Percentiles rank a stretch among this genome's conserved stretches.
Evolutionary conservation across 2,113 vertebrate genomes (phyloP).

Genomic region (Globicephala melas): DNA sequence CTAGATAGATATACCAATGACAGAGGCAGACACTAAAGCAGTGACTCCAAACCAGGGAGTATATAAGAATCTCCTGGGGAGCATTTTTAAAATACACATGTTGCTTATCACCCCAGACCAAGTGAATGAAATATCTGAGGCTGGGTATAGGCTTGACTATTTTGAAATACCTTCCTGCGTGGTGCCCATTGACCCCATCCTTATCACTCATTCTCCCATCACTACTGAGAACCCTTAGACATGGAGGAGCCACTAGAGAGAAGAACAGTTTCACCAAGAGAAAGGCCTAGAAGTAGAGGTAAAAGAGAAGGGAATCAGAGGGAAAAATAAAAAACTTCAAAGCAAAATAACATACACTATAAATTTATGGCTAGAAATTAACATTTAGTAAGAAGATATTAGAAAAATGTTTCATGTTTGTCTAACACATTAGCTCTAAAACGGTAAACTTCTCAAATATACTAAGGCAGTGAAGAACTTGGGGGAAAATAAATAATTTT

Average conservation of each 20-base stretch:
- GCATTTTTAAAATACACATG: not conserved
- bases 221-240: not conserved
- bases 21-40: not conserved
- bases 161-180: not conserved
- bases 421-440: not conserved
- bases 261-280: not conserved
- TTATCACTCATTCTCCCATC: not conserved
- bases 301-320: not conserved
- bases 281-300: not conserved
- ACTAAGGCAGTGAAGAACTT: not conserved
- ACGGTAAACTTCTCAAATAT: slow-evolving; percentile 15
- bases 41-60: not conserved
- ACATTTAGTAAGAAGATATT: not conserved
- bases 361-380: slow-evolving; percentile 14
- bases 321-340: not conserved
- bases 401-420: slow-evolving; percentile 30
- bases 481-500: not conserved
- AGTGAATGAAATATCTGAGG: not conserved
- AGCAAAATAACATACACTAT: not conserved
- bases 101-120: not conserved
- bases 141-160: not conserved
- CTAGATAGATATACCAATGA: not conserved
- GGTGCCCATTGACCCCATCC: not conserved
- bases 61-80: not conserved
- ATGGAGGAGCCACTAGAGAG: not conserved